Conservation (phyloP, 2,113 vertebrate genomes). For the Greenwoodochromis staneri region DNA sequence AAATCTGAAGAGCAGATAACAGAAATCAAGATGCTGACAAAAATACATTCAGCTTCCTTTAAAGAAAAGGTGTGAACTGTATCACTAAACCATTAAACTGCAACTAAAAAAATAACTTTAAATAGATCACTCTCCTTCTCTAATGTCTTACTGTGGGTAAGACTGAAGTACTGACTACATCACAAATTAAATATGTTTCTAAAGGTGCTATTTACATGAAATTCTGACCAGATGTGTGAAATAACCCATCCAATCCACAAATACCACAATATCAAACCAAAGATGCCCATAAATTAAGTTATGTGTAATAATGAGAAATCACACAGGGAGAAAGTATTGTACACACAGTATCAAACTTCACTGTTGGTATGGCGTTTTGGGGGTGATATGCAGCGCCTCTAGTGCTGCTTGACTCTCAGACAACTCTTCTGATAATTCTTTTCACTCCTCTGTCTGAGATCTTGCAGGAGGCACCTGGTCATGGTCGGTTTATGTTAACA, state of each 20-base stretch:
- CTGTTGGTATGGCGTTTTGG: not conserved
- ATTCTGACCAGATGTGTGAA: not conserved
- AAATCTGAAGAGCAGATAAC: slow-evolving; percentile 68
- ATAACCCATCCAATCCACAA: not conserved
- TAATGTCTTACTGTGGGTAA: not conserved
- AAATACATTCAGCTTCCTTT: not conserved
- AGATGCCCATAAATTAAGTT: not conserved
- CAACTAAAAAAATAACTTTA: not conserved
- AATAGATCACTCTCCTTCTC: not conserved
- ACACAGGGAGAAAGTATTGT: not conserved
- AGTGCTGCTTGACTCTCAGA: not conserved
- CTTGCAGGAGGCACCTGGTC: not conserved
- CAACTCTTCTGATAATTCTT: not conserved
- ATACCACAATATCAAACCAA: not conserved
- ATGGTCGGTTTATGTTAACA: not conserved
- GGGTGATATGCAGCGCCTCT: not conserved
- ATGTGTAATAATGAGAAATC: not conserved
- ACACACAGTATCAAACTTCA: not conserved
- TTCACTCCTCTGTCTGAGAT: not conserved
- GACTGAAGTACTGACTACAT: not conserved
- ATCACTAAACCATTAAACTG: not conserved
- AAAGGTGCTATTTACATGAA: not conserved
- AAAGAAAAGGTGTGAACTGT: not conserved
- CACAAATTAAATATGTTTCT: not conserved
- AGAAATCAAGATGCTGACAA: not conserved